A percentile compares a stretch with the other conserved stretches of the same genome.
Conservation (phyloP, 2,888 invertebrate species). For the Cantharis nigra region DNA sequence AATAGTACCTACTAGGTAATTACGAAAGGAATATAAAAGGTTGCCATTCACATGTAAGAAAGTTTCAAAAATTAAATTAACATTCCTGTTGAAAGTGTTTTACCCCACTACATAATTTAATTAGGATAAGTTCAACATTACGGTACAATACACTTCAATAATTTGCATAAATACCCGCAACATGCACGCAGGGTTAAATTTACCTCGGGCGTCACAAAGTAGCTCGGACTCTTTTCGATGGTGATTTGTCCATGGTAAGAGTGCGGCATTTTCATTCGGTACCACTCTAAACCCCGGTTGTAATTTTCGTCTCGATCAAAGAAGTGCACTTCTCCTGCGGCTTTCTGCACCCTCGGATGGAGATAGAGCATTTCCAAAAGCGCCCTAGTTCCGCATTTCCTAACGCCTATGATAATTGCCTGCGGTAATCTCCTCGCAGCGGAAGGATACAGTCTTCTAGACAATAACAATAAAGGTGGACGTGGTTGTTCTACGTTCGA, state of each 20-base stretch:
- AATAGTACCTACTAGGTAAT: neutral
- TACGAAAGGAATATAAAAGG: neutral
- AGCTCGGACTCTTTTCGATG: slow-evolving; percentile 97
- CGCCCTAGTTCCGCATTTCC: slow-evolving; percentile 96
- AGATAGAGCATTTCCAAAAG: slow-evolving; percentile 94
- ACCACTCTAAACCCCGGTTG: slow-evolving; percentile 92
- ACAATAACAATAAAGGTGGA: slow-evolving; percentile 54
- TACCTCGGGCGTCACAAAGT: slow-evolving; percentile 94
- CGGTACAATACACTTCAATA: slow-evolving; percentile 1
- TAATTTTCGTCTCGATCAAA: slow-evolving; percentile 96
- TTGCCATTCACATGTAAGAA: neutral
- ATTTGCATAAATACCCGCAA: neutral
- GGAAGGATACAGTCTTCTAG: slow-evolving; percentile 59
- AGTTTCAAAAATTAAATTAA: neutral
- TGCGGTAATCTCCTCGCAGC: slow-evolving; percentile 70
- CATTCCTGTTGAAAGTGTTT: neutral
- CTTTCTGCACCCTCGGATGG: slow-evolving; percentile 90
- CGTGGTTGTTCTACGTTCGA: slow-evolving; percentile 53
- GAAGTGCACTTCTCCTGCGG: slow-evolving; percentile 94
- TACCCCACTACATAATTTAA: neutral
- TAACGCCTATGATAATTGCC: slow-evolving; percentile 78
- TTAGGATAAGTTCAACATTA: neutral
- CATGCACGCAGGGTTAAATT: slow-evolving; percentile 46
- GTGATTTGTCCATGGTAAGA: slow-evolving; percentile 91
- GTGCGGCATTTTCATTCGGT: slow-evolving; percentile 91